phyloP scores from a whole-genome alignment of 2,797 vertebrate species.

The Sebastes oblongus region DNA sequence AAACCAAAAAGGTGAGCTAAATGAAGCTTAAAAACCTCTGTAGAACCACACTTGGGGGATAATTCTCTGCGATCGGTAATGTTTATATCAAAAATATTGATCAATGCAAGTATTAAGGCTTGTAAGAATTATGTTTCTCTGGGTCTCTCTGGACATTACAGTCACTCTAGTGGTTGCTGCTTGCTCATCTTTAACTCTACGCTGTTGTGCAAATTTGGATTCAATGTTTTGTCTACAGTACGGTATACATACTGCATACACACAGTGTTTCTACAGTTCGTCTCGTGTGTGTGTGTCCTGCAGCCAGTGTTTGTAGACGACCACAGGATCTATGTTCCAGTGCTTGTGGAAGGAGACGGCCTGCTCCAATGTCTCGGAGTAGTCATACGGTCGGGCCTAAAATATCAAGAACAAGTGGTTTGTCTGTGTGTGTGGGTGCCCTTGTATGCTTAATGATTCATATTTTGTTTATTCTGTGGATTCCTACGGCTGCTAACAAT shows the following conservation, averaged over 20 bases:
- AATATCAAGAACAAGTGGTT: constrained; percentile 29
- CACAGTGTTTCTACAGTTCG: constrained; percentile 57
- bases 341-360: constrained; percentile 93
- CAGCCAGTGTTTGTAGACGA: constrained; percentile 87
- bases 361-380: constrained; percentile 82
- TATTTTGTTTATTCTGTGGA: background rate
- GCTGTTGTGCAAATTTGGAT: background rate
- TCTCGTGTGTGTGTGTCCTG: constrained; percentile 55
- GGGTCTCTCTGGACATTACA: background rate
- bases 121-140: background rate
- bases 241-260: no score
- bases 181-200: background rate
- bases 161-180: background rate
- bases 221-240: background rate
- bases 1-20: background rate
- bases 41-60: background rate
- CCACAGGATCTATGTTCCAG: constrained; percentile 90
- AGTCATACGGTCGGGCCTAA: constrained; percentile 83
- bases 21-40: background rate
- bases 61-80: background rate
- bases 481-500: background rate
- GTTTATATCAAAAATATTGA: background rate
- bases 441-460: background rate
- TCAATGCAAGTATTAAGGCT: background rate
- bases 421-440: background rate